A percentile compares a stretch with the other conserved stretches of the same genome.
phyloP scores from a whole-genome alignment of 2,113 vertebrate genomes.

The Scomber japonicus region DNA sequence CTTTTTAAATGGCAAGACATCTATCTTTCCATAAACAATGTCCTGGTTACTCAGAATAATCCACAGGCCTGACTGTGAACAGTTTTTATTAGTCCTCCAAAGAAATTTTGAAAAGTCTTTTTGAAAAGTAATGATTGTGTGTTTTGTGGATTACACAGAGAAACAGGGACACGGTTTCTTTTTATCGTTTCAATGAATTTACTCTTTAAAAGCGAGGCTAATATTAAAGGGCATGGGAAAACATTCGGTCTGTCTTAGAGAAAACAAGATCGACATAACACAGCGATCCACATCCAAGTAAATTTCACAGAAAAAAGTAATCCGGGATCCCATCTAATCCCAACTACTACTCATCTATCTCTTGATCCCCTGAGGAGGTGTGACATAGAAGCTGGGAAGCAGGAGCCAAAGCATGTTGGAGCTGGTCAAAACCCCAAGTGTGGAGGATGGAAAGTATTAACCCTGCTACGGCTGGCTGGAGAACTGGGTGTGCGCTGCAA shows the following conservation, averaged over 20 bases:
- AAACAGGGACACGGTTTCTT: background rate
- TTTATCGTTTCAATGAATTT: background rate
- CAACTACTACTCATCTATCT: slow-evolving; percentile 45
- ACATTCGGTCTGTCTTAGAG: background rate
- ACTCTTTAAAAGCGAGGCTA: slow-evolving; percentile 5
- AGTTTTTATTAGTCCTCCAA: background rate
- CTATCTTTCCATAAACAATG: too few species aligned
- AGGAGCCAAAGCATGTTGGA: slow-evolving; percentile 72
- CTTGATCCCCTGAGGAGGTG: slow-evolving; percentile 43
- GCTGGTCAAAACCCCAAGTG: slow-evolving; percentile 68
- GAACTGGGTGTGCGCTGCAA: slow-evolving; percentile 26
- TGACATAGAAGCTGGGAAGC: slow-evolving; percentile 46
- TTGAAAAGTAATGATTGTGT: background rate
- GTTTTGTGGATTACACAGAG: background rate
- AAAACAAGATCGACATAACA: slow-evolving; percentile 3
- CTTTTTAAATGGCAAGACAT: too few species aligned
- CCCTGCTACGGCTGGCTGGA: slow-evolving; percentile 61
- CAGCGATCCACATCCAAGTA: background rate
- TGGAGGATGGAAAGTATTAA: slow-evolving; percentile 72
- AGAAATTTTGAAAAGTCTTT: background rate
- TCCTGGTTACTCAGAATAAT: too few species aligned
- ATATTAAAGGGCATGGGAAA: background rate
- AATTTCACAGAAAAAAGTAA: slow-evolving; percentile 10
- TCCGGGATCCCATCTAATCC: slow-evolving; percentile 37
- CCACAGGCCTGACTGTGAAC: background rate